Percentiles rank a stretch among this genome's conserved stretches.
These are phyloP conservation scores for Morinoia aosen DNA, from an alignment of 2,888 invertebrate species.

Conservation along the genomic window DNA sequence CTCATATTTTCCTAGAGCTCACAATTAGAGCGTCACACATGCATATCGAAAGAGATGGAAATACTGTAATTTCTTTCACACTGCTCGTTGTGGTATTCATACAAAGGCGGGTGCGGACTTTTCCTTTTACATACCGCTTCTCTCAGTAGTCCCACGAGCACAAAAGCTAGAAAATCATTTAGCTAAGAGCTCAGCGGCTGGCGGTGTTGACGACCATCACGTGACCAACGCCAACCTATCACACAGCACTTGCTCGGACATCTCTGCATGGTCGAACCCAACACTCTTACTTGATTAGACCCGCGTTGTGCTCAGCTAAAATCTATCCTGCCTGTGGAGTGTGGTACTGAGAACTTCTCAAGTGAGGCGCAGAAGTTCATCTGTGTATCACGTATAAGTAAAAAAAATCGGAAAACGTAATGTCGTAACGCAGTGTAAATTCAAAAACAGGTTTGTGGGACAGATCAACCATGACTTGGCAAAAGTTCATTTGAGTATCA, in stretches of 20 bases:
- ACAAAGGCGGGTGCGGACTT: neutral
- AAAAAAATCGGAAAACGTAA: too few species aligned
- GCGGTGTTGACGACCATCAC: slow-evolving; percentile 12
- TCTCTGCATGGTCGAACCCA: neutral
- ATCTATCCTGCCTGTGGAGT: too few species aligned
- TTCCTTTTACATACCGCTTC: neutral
- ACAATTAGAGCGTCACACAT: neutral
- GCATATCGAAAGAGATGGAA: neutral
- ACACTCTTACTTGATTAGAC: slow-evolving; percentile 41
- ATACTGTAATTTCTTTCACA: neutral
- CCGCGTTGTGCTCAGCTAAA: neutral
- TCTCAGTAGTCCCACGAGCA: neutral
- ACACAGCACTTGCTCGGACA: slow-evolving; percentile 14
- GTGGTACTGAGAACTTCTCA: too few species aligned
- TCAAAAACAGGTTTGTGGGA: too few species aligned
- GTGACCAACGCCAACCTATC: slow-evolving; percentile 6
- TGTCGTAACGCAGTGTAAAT: too few species aligned
- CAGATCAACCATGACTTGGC: too few species aligned
- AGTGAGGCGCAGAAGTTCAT: too few species aligned
- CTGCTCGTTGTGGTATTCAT: neutral
- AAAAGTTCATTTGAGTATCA: too few species aligned
- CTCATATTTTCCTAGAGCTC: neutral
- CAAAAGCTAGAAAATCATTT: neutral
- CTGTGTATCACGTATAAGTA: too few species aligned
- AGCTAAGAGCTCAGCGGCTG: neutral